A percentile compares a stretch with the other conserved stretches of the same genome.
phyloP scores from a whole-genome alignment of 2,113 vertebrate genomes.

The Podarcis raffonei region DNA sequence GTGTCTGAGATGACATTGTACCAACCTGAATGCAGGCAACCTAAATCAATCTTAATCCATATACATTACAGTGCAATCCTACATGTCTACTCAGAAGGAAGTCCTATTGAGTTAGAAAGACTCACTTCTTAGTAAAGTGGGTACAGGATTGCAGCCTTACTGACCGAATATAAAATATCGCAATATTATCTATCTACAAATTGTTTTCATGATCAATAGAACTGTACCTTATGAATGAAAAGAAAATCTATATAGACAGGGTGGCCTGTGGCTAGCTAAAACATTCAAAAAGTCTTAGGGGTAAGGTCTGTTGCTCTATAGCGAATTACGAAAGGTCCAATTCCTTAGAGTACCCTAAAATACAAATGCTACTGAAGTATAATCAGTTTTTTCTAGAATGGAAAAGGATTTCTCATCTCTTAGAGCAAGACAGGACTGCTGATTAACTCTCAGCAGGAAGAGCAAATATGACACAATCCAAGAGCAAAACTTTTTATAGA shows the following conservation, averaged over 20 bases:
- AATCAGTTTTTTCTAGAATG: background rate
- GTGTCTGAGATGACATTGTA: background rate
- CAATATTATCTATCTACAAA: background rate
- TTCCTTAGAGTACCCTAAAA: background rate
- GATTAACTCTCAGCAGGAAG: background rate
- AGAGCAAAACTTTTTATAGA: background rate
- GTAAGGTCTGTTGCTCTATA: background rate
- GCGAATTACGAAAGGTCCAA: background rate
- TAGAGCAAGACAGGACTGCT: background rate
- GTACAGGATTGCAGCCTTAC: background rate
- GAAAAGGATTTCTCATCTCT: background rate
- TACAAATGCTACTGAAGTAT: background rate
- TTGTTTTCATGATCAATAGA: background rate
- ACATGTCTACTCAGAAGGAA: background rate
- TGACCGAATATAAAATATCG: background rate
- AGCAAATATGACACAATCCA: background rate
- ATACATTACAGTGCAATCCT: background rate
- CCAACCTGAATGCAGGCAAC: background rate
- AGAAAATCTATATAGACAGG: background rate
- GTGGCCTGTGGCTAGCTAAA: background rate
- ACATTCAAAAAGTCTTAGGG: background rate
- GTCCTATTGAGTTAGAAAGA: background rate
- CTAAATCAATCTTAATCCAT: background rate
- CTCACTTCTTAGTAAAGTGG: too few relatives aligned
- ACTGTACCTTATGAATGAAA: background rate